Evolutionary conservation across 1,140 invertebrate genomes (phyloP).

Genomic region (Bathynomus jamesi): DNA sequence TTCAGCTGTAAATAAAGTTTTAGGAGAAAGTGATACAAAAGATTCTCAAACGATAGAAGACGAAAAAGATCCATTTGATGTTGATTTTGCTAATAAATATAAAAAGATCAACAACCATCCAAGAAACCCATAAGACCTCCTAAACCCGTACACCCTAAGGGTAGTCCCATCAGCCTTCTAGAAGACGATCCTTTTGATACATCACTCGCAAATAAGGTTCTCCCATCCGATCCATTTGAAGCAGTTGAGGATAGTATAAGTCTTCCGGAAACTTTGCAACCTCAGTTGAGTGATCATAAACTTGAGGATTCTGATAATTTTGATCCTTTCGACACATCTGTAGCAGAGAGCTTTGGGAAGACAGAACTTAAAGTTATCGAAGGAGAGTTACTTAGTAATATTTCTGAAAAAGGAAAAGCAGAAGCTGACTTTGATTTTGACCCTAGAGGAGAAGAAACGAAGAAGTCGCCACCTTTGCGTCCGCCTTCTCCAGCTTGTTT

Average conservation of each 20-base stretch:
- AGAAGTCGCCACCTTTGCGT: background rate
- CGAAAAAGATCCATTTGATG: slow-evolving; percentile 71
- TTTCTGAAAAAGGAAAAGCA: slow-evolving; percentile 31
- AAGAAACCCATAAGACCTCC: slow-evolving; percentile 17
- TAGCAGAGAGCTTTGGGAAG: slow-evolving; percentile 30
- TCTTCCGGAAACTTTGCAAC: slow-evolving; percentile 30
- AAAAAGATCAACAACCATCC: slow-evolving; percentile 3
- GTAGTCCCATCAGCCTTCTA: slow-evolving; percentile 5
- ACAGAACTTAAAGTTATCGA: slow-evolving; percentile 35
- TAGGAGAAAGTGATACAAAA: slow-evolving; percentile 30
- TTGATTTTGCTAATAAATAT: slow-evolving; percentile 59
- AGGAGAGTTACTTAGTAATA: slow-evolving; percentile 25
- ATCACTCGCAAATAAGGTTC: slow-evolving; percentile 23
- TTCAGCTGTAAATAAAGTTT: slow-evolving; percentile 29
- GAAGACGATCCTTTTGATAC: slow-evolving; percentile 34
- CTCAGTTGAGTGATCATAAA: slow-evolving; percentile 11
- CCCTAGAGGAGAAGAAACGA: slow-evolving; percentile 54
- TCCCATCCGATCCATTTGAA: slow-evolving; percentile 24
- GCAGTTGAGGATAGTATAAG: slow-evolving; percentile 28
- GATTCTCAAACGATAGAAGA: slow-evolving; percentile 6
- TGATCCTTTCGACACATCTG: slow-evolving; percentile 39
- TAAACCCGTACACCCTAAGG: slow-evolving; percentile 19
- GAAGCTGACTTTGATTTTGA: slow-evolving; percentile 59
- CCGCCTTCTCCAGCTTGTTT: slow-evolving; percentile 13
- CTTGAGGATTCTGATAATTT: slow-evolving; percentile 27